These are phyloP conservation scores for Aleiodes leptofemur DNA, from an alignment of 2,888 invertebrate species.

Conservation along the genomic window DNA sequence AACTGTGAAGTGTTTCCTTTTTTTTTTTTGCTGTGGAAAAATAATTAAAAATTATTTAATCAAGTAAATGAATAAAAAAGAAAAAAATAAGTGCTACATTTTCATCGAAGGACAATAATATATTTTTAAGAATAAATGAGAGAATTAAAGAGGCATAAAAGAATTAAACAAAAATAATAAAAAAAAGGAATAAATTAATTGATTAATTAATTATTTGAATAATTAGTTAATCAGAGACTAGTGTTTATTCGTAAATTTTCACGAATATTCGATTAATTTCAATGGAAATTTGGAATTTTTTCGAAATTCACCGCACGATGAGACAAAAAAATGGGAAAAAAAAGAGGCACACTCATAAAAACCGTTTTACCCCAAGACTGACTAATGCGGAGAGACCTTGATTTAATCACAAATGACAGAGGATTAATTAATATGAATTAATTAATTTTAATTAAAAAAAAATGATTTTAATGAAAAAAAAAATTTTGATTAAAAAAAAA, in stretches of 20 bases:
- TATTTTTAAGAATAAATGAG: slow-evolving; percentile 70
- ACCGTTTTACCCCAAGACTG: slow-evolving; percentile 55
- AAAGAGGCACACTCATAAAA: slow-evolving; percentile 6
- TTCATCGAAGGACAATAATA: slow-evolving; percentile 75
- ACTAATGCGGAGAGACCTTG: slow-evolving; percentile 55
- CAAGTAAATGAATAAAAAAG: slow-evolving; percentile 40
- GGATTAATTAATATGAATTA: slow-evolving; percentile 49
- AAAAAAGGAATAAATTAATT: neutral
- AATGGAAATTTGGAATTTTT: no score
- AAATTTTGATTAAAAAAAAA: slow-evolving; percentile 29
- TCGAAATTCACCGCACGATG: no score
- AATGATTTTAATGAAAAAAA: no score
- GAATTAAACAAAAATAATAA: no score
- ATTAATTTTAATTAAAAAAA: slow-evolving; percentile 1
- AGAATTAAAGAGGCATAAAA: slow-evolving; percentile 36
- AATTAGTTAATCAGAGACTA: slow-evolving; percentile 28
- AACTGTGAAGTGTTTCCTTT: slow-evolving; percentile 27
- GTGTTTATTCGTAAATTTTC: no score
- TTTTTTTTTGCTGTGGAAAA: slow-evolving; percentile 39
- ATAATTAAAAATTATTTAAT: neutral
- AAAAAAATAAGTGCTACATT: slow-evolving; percentile 70
- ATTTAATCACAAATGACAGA: slow-evolving; percentile 42
- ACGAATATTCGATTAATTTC: no score
- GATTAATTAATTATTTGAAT: slow-evolving; percentile 28
- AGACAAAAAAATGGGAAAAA: neutral